phyloP scores from a whole-genome alignment of 2,797 vertebrate genomes.

The Protosalanx chinensis region DNA sequence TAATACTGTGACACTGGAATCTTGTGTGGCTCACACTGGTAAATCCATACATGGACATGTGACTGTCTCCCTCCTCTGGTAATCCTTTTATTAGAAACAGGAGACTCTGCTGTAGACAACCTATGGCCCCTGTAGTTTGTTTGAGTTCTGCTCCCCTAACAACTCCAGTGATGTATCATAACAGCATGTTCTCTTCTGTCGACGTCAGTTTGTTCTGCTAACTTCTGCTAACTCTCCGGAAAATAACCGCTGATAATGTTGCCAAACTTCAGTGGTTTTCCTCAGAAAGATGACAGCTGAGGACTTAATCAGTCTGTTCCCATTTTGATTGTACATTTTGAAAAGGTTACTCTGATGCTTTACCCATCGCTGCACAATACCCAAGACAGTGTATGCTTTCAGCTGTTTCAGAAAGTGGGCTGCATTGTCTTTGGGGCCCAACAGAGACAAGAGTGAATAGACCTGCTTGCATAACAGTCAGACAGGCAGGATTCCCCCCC shows the following conservation, averaged over 20 bases:
- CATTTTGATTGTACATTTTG: not conserved
- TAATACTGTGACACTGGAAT: not conserved
- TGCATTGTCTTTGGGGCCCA: not conserved
- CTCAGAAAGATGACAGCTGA: not conserved
- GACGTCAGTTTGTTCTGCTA: not conserved
- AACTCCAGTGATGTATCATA: not conserved
- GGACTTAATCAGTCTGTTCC: not conserved
- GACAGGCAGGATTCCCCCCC: not conserved
- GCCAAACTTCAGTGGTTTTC: not conserved
- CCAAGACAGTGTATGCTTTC: not conserved
- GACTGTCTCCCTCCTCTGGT: not conserved
- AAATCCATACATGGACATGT: not conserved
- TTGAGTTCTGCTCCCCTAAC: not conserved
- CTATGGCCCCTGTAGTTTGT: not conserved
- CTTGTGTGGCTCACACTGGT: not conserved
- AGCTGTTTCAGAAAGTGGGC: not conserved
- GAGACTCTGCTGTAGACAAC: not conserved
- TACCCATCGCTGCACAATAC: not conserved
- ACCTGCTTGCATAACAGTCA: not conserved
- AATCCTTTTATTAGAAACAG: not conserved
- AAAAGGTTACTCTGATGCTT: not conserved
- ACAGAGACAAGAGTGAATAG: not conserved
- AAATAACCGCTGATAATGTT: not conserved
- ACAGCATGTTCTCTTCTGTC: not conserved
- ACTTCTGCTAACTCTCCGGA: not conserved